Percentiles rank a stretch among this genome's conserved stretches.
Conservation (phyloP, 2,113 vertebrate species). For the Condylura cristata region DNA sequence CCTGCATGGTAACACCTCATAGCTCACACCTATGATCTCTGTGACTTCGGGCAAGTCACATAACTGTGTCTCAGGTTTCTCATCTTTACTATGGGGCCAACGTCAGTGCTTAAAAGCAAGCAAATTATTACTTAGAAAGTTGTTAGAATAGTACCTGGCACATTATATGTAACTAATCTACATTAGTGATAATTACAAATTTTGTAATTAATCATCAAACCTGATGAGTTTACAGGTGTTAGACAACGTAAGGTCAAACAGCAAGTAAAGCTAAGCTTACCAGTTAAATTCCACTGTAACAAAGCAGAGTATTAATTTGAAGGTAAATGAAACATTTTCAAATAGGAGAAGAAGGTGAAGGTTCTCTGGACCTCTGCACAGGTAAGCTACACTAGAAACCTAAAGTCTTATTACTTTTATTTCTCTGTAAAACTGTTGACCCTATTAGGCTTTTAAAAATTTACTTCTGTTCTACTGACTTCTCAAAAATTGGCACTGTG, state of each 20-base stretch:
- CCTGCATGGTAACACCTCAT: accelerated
- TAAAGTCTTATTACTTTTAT: not conserved
- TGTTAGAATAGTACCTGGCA: not conserved
- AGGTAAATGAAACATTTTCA: not conserved
- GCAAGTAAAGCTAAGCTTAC: not conserved
- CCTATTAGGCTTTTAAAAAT: not conserved
- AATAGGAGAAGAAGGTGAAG: not conserved
- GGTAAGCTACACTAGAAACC: not conserved
- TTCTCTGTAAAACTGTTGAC: not conserved
- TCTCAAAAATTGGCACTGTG: not conserved
- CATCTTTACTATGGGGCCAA: not conserved
- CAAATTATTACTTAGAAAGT: not conserved
- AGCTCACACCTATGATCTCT: not conserved
- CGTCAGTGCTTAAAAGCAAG: not conserved
- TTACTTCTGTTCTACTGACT: not conserved
- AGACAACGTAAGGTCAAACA: not conserved
- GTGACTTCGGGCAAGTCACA: not conserved
- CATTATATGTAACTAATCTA: not conserved
- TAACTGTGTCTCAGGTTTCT: not conserved
- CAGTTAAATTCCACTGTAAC: not conserved
- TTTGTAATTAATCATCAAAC: not conserved
- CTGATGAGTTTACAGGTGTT: not conserved
- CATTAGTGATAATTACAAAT: not conserved
- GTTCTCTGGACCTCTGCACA: not conserved
- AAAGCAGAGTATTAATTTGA: not conserved